Evolutionary conservation across 2,113 vertebrate species (phyloP), one percentile per base, ranked within the genome.

Genomic region (Thermophis baileyi): DNA sequence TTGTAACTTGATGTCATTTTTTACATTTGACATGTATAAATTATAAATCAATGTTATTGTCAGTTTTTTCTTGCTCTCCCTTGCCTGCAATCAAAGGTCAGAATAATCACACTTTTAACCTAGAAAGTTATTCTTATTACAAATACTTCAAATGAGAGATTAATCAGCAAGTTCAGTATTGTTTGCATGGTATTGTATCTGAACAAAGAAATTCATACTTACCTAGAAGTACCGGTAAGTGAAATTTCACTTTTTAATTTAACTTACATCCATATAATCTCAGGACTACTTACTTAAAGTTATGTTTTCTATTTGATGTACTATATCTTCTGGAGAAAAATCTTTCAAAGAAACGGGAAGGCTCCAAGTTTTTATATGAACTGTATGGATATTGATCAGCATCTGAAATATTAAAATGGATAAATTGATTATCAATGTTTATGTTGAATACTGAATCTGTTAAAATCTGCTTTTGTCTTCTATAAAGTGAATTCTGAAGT

Each of bases 331-430:
- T 91, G 91, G 93, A 49, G 35, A 60, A 49, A 40, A 18, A 89
- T 35, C 85, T 95, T 81, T 88, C 50, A 89, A 57, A 3, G 53
- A 93, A 95, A 92, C 90, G 63, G 25, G 94, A 87, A 40, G n/a
- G 55, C 51, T 44, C 53, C 55, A 0, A 0, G 85, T 92, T 44
- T 85, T 93, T 86, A 30, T 93, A 69, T 22, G 91, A 85, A 88
- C 91, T 86, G 25, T 22, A 53, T 22, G 10, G 81, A 49, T 87
- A 49, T 8, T 46, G 51, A 46, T 46, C 7, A 81, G 35, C 25
- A 81, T 47, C 54, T 30, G 20, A 81, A 16, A 27, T 9, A 27
- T 46, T 54, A 44, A 89, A 81, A 54, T 12, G 46, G 49, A 63
- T 81, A 81, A 81, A 89, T 24, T 24, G 30, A 60, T 74, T 74